phyloP scores from a whole-genome alignment of 2,888 invertebrate genomes.

The Apamea anceps region DNA sequence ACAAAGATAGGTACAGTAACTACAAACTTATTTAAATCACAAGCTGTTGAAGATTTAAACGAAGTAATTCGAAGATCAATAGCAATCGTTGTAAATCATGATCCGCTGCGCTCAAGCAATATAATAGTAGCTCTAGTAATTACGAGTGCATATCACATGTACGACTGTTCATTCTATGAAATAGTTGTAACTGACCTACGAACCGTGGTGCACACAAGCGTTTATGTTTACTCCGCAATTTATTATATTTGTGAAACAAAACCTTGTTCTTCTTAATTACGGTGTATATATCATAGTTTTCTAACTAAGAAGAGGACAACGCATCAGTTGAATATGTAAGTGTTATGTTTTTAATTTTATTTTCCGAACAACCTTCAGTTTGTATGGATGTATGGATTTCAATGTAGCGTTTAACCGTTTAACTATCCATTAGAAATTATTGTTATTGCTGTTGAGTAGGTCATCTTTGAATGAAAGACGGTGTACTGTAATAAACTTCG shows the following conservation, averaged over 20 bases:
- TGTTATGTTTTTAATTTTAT: conserved; percentile 35
- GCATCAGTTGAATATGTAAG: conserved; percentile 42
- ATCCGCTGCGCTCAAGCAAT: conserved; percentile 58
- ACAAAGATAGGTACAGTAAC: neutral
- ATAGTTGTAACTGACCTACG: conserved; percentile 65
- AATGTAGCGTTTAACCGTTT: conserved; percentile 26
- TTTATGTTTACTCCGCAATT: conserved; percentile 33
- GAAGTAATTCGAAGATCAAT: conserved; percentile 10
- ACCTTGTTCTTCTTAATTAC: conserved; percentile 31
- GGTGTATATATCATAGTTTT: conserved; percentile 8
- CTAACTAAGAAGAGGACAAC: conserved; percentile 11
- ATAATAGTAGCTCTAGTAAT: conserved; percentile 47
- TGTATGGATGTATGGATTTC: conserved; percentile 9
- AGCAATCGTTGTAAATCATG: conserved; percentile 23
- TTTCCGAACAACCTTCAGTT: conserved; percentile 30
- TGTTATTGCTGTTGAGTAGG: conserved; percentile 19
- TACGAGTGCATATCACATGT: conserved; percentile 55
- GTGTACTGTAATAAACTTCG: neutral
- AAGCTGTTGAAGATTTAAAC: neutral
- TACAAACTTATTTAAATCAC: neutral
- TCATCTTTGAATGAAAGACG: conserved; percentile 27
- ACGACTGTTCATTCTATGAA: conserved; percentile 40
- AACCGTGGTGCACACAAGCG: conserved; percentile 57
- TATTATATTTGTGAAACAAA: conserved; percentile 28
- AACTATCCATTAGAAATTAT: conserved; percentile 11